Evolutionary conservation across 2,113 vertebrate genomes (phyloP).

Genomic region (Maylandia zebra): DNA sequence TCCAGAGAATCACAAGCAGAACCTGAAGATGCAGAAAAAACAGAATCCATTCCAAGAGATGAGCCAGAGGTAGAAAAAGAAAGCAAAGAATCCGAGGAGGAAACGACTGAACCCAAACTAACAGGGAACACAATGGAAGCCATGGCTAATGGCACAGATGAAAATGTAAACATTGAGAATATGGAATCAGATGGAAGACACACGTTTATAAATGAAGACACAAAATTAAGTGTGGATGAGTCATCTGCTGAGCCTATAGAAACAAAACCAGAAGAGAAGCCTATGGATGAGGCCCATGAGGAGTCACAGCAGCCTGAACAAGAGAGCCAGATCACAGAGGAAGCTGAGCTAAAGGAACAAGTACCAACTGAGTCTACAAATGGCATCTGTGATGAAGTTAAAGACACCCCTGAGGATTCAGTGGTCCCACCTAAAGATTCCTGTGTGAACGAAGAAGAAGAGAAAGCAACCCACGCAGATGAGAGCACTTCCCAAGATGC

Average conservation of each 20-base stretch:
- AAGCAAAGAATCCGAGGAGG: conserved; percentile 24
- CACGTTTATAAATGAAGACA: background rate
- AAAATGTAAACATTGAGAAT: background rate
- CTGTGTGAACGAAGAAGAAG: conserved; percentile 29
- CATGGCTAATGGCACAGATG: background rate
- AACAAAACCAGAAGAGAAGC: conserved; percentile 9
- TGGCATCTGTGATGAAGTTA: conserved; percentile 19
- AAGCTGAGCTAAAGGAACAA: background rate
- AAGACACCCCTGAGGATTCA: conserved; percentile 5
- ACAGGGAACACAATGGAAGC: background rate
- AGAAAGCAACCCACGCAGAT: conserved; percentile 15
- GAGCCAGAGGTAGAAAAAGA: conserved; percentile 6
- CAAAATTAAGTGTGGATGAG: background rate
- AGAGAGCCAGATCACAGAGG: background rate
- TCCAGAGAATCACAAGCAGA: conserved; percentile 2
- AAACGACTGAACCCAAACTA: background rate
- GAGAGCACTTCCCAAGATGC: conserved; percentile 25
- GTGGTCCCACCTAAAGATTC: conserved; percentile 3
- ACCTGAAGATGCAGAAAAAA: background rate
- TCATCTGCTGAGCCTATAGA: background rate
- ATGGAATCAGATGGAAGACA: background rate
- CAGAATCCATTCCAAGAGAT: background rate
- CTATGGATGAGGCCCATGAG: background rate
- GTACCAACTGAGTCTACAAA: conserved; percentile 30
- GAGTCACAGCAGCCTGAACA: conserved; percentile 2